Evolutionary conservation across 2,113 vertebrate species (phyloP).

Genomic region (Scophthalmus maximus): DNA sequence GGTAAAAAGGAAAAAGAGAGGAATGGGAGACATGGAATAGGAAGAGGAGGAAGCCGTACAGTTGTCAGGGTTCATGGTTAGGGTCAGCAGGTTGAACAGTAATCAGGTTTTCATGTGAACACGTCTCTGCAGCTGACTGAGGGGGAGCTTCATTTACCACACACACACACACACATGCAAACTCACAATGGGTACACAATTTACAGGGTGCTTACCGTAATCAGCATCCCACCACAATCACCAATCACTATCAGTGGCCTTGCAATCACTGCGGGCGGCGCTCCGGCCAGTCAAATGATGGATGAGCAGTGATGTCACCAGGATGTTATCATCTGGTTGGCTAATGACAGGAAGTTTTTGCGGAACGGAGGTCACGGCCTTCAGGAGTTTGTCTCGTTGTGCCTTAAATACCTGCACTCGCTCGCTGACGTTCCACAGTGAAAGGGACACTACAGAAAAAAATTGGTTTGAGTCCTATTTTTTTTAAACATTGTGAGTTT

Average conservation of each 20-base stretch:
- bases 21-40: not conserved
- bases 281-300: constrained; percentile 40
- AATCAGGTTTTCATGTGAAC: constrained; percentile 69
- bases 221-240: constrained; percentile 63
- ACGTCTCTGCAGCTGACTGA: constrained; percentile 51
- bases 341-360: constrained; percentile 69
- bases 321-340: constrained; percentile 71
- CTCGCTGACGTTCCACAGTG: not conserved
- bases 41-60: constrained; percentile 35
- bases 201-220: constrained; percentile 43
- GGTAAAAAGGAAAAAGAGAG: not conserved
- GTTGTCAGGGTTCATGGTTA: constrained; percentile 57
- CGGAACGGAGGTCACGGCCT: constrained; percentile 34
- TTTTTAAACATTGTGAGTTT: too few species aligned
- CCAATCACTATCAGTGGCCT: constrained; percentile 68
- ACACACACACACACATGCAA: constrained; percentile 17
- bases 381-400: constrained; percentile 15
- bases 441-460: not conserved
- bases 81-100: constrained; percentile 63
- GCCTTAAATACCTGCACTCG: not conserved
- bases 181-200: constrained; percentile 25
- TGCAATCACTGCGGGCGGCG: constrained; percentile 61
- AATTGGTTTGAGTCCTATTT: not conserved
- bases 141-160: constrained; percentile 28
- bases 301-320: constrained; percentile 68